Percentiles rank a stretch among this genome's conserved stretches.
phyloP scores from a whole-genome alignment of 2,888 invertebrate genomes.

The Harmothoe impar region DNA sequence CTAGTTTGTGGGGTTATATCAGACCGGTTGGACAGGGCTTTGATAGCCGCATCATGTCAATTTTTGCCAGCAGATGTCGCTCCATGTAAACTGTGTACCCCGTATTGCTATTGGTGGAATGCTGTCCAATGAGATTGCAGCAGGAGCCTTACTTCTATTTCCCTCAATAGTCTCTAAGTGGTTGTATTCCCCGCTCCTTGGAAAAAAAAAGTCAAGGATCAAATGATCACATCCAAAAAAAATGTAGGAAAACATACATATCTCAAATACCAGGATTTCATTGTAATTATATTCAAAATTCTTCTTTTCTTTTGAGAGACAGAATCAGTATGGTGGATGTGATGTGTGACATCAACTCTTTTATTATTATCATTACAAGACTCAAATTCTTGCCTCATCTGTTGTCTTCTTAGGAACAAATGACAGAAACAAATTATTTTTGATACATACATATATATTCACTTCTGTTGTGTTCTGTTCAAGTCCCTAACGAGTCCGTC shows the following conservation, averaged over 20 bases:
- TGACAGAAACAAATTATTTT: conserved; percentile 57
- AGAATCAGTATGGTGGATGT: background rate
- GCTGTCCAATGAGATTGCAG: conserved; percentile 61
- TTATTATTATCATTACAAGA: conserved; percentile 21
- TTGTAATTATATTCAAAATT: conserved; percentile 1
- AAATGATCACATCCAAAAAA: background rate
- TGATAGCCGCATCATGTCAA: conserved; percentile 26
- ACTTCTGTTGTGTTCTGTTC: conserved; percentile 55
- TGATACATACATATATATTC: conserved; percentile 59
- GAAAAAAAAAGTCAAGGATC: background rate
- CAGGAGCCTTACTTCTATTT: conserved; percentile 54
- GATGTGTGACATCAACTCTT: conserved; percentile 50
- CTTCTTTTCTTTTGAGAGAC: background rate
- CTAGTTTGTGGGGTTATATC: conserved; percentile 8
- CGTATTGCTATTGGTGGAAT: conserved; percentile 61
- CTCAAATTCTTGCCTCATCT: conserved; percentile 60
- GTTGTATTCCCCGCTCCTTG: background rate
- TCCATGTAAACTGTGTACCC: conserved; percentile 57
- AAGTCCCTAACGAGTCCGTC: conserved; percentile 26
- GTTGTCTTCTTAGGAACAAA: conserved; percentile 40
- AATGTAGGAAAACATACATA: conserved; percentile 13
- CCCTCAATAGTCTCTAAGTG: background rate
- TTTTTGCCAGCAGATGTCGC: conserved; percentile 42
- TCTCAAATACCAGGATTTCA: conserved; percentile 20
- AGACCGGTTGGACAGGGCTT: background rate